Conservation (phyloP, 2,113 vertebrate genomes). For the Raja brachyura region DNA sequence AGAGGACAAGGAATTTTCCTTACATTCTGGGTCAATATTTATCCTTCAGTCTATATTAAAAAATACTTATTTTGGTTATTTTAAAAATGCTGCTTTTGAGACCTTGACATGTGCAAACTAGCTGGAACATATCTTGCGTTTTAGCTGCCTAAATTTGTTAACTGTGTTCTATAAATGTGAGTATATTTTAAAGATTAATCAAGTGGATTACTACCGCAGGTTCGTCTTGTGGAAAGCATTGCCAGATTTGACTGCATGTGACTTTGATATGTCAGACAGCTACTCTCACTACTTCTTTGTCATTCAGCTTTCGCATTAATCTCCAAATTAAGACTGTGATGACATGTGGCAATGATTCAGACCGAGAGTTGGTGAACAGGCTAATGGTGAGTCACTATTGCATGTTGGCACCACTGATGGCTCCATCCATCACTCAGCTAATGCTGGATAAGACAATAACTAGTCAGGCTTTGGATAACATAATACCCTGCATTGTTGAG, state of each 20-base stretch:
- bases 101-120: too few species aligned
- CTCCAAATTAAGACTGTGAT: background rate
- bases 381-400: background rate
- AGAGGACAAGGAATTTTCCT: too few species aligned
- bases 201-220: background rate
- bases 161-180: too few species aligned
- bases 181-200: background rate
- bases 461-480: too few species aligned
- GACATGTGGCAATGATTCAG: background rate
- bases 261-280: background rate
- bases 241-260: background rate
- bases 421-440: background rate
- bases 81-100: too few species aligned
- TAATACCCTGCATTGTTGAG: background rate
- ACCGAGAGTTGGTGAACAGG: background rate
- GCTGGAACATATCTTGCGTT: too few species aligned
- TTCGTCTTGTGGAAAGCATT: background rate
- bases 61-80: too few species aligned
- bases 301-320: background rate
- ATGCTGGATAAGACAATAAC: background rate
- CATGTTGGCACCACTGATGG: background rate
- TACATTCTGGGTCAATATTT: too few species aligned
- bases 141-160: too few species aligned
- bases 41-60: too few species aligned
- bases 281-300: background rate